phyloP scores from a whole-genome alignment of 2,113 vertebrate genomes.

The Coturnix japonica region DNA sequence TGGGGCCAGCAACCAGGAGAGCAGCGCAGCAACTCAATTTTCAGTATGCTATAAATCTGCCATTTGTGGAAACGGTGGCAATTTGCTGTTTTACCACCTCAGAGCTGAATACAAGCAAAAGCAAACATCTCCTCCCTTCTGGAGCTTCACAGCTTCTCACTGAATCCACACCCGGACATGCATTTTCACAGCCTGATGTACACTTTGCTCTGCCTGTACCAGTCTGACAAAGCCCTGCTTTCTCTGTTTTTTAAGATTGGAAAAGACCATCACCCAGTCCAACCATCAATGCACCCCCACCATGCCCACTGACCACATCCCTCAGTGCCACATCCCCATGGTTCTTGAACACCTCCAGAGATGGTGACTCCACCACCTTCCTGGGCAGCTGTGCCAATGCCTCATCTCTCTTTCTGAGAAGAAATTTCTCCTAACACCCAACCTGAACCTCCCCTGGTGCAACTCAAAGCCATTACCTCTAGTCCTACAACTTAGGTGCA shows the following conservation, averaged over 20 bases:
- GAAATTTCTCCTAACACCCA: too few species aligned
- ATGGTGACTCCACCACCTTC: too few species aligned
- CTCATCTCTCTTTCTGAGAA: too few species aligned
- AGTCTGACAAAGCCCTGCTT: not conserved
- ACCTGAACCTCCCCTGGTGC: too few species aligned
- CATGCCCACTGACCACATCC: too few species aligned
- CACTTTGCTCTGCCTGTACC: accelerated
- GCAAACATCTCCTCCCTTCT: not conserved
- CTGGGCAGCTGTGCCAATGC: too few species aligned
- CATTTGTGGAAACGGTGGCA: not conserved
- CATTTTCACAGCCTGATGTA: conserved; percentile 5
- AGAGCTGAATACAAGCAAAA: not conserved
- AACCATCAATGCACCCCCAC: too few species aligned
- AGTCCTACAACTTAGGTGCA: not conserved
- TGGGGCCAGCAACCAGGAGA: not conserved
- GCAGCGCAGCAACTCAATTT: not conserved
- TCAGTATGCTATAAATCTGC: not conserved
- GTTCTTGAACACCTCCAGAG: too few species aligned
- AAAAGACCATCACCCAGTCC: too few species aligned
- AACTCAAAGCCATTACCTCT: too few species aligned
- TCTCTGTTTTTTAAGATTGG: not conserved
- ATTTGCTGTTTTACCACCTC: conserved; percentile 15
- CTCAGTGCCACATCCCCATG: too few species aligned
- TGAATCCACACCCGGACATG: not conserved
- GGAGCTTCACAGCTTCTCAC: conserved; percentile 8